Percentiles rank a stretch among this genome's conserved stretches.
These are phyloP conservation scores for Sinodicranocentrus sp. DNA, from an alignment of 2,888 invertebrate genomes.

Conservation along the genomic window DNA sequence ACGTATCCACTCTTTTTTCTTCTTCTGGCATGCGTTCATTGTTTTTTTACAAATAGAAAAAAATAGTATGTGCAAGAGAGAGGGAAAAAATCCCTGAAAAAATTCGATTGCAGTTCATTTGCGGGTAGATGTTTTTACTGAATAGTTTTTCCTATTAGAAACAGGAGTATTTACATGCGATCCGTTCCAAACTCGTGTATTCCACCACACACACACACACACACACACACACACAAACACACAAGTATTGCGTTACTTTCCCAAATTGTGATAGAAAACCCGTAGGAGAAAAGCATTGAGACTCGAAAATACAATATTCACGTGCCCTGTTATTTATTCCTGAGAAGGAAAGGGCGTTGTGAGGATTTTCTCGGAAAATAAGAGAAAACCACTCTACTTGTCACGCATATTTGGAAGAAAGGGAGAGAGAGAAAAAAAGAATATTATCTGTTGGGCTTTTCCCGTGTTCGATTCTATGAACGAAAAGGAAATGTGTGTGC, in stretches of 20 bases:
- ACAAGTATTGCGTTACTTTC: no score
- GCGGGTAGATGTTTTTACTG: no score
- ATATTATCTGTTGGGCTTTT: constrained; percentile 15
- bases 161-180: no score
- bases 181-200: no score
- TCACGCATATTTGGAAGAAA: neutral
- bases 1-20: constrained; percentile 6
- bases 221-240: no score
- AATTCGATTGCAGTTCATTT: no score
- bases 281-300: neutral
- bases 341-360: neutral
- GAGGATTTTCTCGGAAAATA: constrained; percentile 6
- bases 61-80: no score
- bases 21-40: neutral
- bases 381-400: constrained; percentile 9
- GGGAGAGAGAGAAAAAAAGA: neutral
- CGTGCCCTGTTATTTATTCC: constrained; percentile 37
- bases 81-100: no score
- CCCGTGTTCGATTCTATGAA: constrained; percentile 7
- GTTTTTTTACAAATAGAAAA: no score
- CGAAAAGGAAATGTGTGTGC: neutral
- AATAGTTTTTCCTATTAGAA: no score
- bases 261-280: constrained; percentile 27
- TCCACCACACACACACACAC: no score
- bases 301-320: constrained; percentile 48